Evolutionary conservation across 53 echinoderm and acorn worm species (phyloP).

Genomic region (Henricia sp.): DNA sequence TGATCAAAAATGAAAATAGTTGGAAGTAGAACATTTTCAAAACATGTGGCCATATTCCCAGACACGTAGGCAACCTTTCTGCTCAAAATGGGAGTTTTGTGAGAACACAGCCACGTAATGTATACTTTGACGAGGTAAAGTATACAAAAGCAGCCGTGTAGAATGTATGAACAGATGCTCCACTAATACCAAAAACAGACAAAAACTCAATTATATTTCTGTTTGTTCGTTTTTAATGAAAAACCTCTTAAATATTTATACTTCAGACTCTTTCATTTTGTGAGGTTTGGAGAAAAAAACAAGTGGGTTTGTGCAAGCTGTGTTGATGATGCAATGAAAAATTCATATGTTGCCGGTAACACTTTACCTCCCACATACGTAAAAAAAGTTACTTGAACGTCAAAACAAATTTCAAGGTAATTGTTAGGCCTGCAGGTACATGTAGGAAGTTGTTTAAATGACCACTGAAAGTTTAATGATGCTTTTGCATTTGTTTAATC

Average conservation of each 20-base stretch:
- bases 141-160: neutral
- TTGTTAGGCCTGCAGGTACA: no score
- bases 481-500: no score
- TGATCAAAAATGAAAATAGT: neutral
- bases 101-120: neutral
- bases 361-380: no score
- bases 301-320: no score
- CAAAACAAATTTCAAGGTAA: no score
- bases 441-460: no score
- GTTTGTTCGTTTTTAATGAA: neutral
- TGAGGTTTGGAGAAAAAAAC: no score
- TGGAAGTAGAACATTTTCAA: neutral
- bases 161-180: conserved; percentile 1
- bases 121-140: neutral
- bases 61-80: neutral
- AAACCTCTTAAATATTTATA: neutral
- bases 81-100: neutral
- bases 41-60: conserved; percentile 10
- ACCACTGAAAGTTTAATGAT: no score
- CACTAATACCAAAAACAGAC: neutral
- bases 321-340: no score
- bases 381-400: no score
- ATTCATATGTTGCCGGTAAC: no score
- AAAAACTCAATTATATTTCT: neutral
- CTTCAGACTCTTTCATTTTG: no score